These are phyloP conservation scores for Silurus asotus DNA, from an alignment of 2,113 vertebrate species.

Conservation along the genomic window DNA sequence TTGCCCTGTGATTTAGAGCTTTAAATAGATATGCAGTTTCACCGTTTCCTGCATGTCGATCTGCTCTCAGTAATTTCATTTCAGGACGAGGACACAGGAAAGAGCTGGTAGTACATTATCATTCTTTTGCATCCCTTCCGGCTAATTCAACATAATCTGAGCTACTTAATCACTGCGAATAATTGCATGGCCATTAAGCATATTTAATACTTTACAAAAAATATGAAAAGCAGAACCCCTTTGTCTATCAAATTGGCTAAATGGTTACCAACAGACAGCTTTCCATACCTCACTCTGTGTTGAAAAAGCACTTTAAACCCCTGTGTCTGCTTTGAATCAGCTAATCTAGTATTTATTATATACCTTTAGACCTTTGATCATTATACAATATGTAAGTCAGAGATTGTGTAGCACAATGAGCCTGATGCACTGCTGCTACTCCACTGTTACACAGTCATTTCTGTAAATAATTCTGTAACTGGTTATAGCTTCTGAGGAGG, in stretches of 20 bases:
- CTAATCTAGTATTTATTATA: not conserved
- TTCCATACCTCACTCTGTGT: not conserved
- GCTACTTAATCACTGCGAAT: not conserved
- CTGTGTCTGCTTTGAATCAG: not conserved
- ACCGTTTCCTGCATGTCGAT: not conserved
- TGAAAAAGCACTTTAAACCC: not conserved
- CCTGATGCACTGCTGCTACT: not conserved
- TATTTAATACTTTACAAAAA: not conserved
- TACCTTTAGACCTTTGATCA: not conserved
- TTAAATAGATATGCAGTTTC: conserved; percentile 34
- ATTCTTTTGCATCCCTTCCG: not conserved
- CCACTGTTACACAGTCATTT: not conserved
- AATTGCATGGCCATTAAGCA: not conserved
- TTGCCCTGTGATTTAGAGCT: not conserved
- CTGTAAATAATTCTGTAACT: not conserved
- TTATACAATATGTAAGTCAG: not conserved
- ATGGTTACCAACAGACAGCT: not conserved
- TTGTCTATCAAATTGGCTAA: not conserved
- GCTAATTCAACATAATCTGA: not conserved
- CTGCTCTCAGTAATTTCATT: not conserved
- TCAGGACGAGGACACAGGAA: not conserved
- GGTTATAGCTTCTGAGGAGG: not conserved
- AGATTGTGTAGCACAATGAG: not conserved
- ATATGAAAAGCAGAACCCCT: not conserved
- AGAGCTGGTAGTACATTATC: not conserved